Conservation (phyloP, 2,888 invertebrate genomes). For the Aspidiotus rigidus region DNA sequence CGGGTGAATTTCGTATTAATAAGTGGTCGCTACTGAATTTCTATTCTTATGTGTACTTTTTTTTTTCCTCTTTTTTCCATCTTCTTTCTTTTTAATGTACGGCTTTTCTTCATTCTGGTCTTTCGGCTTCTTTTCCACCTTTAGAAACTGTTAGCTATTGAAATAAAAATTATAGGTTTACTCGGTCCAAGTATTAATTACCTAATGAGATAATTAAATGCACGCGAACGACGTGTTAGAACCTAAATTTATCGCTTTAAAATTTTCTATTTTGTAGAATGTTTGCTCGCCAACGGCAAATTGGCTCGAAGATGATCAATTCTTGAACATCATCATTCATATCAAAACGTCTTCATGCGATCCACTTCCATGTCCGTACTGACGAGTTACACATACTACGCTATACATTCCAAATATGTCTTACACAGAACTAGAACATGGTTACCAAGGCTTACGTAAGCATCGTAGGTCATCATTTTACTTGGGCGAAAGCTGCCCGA, state of each 20-base stretch:
- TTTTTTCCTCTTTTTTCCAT: conserved; percentile 6
- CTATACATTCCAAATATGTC: conserved; percentile 53
- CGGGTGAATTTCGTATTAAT: conserved; percentile 19
- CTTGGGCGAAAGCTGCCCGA: conserved; percentile 44
- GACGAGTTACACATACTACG: background rate
- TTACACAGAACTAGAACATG: conserved; percentile 85
- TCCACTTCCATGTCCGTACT: conserved; percentile 3
- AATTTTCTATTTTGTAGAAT: background rate
- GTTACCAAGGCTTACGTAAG: conserved; percentile 77
- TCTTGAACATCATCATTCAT: background rate
- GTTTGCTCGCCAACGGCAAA: background rate
- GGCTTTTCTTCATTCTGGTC: background rate
- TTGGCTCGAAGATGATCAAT: conserved; percentile 11
- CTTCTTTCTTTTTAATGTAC: background rate
- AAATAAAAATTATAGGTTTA: conserved; percentile 13
- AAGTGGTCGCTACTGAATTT: conserved; percentile 13
- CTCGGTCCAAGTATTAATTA: conserved; percentile 15
- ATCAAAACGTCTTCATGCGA: conserved; percentile 5
- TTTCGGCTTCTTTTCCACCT: background rate
- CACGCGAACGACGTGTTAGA: conserved; percentile 8
- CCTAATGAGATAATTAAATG: conserved; percentile 21
- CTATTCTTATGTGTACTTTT: conserved; percentile 8
- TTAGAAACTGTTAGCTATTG: conserved; percentile 13
- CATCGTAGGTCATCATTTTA: conserved; percentile 53
- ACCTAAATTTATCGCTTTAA: background rate